Evolutionary conservation across 2,797 vertebrate species (phyloP), one percentile per base, ranked within the genome.

Genomic region (Enteromius anoplus): DNA sequence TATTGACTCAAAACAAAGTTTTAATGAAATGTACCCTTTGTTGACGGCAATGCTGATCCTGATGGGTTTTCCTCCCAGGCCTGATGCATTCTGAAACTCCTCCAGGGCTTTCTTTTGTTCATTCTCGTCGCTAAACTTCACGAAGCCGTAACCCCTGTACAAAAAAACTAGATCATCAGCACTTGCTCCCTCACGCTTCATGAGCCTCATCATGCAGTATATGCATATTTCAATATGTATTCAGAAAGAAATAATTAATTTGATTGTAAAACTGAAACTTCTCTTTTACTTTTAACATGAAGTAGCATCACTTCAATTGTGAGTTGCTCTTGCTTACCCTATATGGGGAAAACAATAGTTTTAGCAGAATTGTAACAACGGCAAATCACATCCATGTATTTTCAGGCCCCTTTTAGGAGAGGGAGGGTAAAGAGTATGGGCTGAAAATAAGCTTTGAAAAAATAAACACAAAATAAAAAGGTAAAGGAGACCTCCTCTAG

Each of bases 21-120:
- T 2, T 9, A 10, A 14, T 40, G 8, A 70, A 58, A 26, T 23
- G 9, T 92, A 97, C 97, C 95, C 96, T 93, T 97, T 97, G 87
- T 96, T 96, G 80, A 97, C 96, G 58, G 96, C 97, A 42, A 97
- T 94, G 80, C 96, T 97, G 88, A 97, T 95, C 66, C 96, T 92
- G 89, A 97, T 95, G 60, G 96, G 91, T 90, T 97, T 97, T 37
- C 95, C 96, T 42, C 96, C 96, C 60, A 97, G 94, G 76, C 94
- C 95, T 86, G 96, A 91, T 23, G 95, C 95, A 51, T 96, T 96
- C 94, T 97, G 97, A 89, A 96, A 97, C 91, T 97, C 97, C 92
- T 97, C 96, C 76, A 97, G 95, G 4, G 96, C 96, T 92, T 95
- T 96, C 94, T 96, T 97, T 94, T 97, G 96, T 91, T 97, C 97